Conservation (phyloP, 1,140 invertebrate genomes). For the Hypsibius dujardini region DNA sequence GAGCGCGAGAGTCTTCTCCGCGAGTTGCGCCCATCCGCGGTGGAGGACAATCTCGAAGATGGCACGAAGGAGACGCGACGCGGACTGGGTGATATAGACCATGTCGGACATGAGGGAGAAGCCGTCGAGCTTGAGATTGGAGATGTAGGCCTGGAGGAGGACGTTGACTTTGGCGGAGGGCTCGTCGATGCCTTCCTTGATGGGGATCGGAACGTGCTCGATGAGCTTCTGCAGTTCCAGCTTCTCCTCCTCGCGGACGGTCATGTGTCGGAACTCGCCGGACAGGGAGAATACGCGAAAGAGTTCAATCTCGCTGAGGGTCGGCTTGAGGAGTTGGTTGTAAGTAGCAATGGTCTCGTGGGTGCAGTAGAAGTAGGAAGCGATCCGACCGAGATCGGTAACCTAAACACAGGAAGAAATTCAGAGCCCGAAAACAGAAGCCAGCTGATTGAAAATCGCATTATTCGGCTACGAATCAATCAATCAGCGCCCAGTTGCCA, state of each 20-base stretch:
- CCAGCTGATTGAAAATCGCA: too few relatives aligned
- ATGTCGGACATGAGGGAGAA: constrained; percentile 98
- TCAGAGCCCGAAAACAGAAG: too few relatives aligned
- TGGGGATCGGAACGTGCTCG: constrained; percentile 92
- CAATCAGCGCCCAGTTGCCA: too few relatives aligned
- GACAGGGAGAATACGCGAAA: constrained; percentile 98
- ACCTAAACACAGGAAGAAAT: too few relatives aligned
- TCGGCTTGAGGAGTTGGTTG: constrained; percentile 88
- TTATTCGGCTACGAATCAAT: too few relatives aligned
- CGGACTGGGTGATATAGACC: constrained; percentile 97
- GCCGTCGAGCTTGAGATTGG: constrained; percentile 90
- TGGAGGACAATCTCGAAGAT: constrained; percentile 83
- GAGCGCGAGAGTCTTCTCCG: constrained; percentile 80
- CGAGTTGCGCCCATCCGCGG: constrained; percentile 87
- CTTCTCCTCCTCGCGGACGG: constrained; percentile 94
- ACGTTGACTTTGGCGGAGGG: constrained; percentile 64
- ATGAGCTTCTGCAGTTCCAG: constrained; percentile 89
- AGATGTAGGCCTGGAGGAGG: constrained; percentile 62
- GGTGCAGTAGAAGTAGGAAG: constrained; percentile 93
- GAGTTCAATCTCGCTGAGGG: constrained; percentile 87
- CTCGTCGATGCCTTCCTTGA: constrained; percentile 97
- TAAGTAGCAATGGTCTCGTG: constrained; percentile 91
- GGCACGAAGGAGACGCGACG: constrained; percentile 77
- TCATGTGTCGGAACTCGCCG: constrained; percentile 74
- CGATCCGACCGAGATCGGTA: constrained; percentile 85